Base-by-base conservation (phyloP, 2,797 vertebrate species). In the Scyliorhinus canicula region DNA sequence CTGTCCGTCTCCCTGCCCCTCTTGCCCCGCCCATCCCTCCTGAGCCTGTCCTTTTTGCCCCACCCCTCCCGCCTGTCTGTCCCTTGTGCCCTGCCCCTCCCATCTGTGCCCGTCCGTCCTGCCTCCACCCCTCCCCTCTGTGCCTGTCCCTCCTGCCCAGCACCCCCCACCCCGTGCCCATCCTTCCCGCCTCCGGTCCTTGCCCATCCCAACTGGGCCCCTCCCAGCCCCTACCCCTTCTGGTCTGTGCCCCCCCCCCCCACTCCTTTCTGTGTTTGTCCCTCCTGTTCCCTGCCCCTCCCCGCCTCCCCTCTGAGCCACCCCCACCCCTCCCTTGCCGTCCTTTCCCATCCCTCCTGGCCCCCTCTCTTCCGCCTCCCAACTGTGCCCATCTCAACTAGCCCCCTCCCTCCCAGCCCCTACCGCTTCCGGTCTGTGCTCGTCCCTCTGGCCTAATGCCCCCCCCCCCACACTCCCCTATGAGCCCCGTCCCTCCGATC, bases 51-150 rank as follows among this genome's bases (percentile, higher is more conserved):
- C n/a, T n/a, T 96, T 95, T 96, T 96, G 96, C 97, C 96, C 96
- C 97, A 97, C 96, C 97, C 96, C 97, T 97, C 50, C 95, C 97
- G 96, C 96, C 97, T 96, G 97, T 97, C 97, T 97, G 3, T 96
- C 96, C 95, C 96, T n/a, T n/a, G n/a, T n/a, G n/a, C n/a, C 96
- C 97, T 96, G 84, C 97, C 96, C 96, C 96, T 97, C 97, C 96
- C 96, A 96, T 95, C 95, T 95, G 96, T 67, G 95, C 96, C 97
- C 97, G 95, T 97, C 96, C 97, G 97, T 97, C 96, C 96, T 95
- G 95, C 50, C 95, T 91, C 86, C 57, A 85, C 77, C 85, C 85
- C 96, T 31, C n/a, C 14, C 35, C 50, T 50, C 79, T 47, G n/a
- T 40, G 26, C 16, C 35, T 4, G 0, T 26, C 71, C 31, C 74